These are phyloP conservation scores for Drosophila colorata DNA, from an alignment of 2,888 invertebrate genomes.

Conservation along the genomic window DNA sequence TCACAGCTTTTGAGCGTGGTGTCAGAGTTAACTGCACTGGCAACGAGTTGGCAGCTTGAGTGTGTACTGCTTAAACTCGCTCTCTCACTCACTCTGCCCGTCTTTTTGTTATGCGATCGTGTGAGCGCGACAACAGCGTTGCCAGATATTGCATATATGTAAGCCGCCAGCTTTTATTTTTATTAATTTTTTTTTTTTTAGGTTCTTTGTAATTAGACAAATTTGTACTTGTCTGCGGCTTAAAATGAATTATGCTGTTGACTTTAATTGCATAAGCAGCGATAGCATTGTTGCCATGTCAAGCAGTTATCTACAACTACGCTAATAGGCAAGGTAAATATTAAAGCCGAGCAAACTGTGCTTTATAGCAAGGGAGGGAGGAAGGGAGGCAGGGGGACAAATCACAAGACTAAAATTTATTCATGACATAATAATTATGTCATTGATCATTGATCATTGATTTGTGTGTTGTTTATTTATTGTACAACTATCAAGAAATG, in stretches of 20 bases:
- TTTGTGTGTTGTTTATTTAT: slow-evolving; percentile 34
- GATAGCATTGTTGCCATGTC: slow-evolving; percentile 55
- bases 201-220: background rate
- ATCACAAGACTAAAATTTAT: slow-evolving; percentile 64
- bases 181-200: background rate
- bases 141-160: slow-evolving; percentile 24
- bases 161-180: slow-evolving; percentile 2
- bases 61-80: slow-evolving; percentile 1
- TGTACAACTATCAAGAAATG: background rate
- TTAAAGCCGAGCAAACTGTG: slow-evolving; percentile 36
- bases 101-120: slow-evolving; percentile 17
- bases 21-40: slow-evolving; percentile 20
- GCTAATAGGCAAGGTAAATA: slow-evolving; percentile 50
- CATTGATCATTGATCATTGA: slow-evolving; percentile 54
- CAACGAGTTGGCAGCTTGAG: slow-evolving; percentile 11
- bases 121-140: slow-evolving; percentile 20
- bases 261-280: slow-evolving; percentile 42
- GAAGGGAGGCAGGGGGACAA: slow-evolving; percentile 15
- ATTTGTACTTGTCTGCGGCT: slow-evolving; percentile 17
- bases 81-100: slow-evolving; percentile 1
- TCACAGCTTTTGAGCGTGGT: slow-evolving; percentile 13
- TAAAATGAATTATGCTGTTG: slow-evolving; percentile 44
- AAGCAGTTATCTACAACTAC: slow-evolving; percentile 45
- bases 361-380: slow-evolving; percentile 12
- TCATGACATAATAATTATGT: slow-evolving; percentile 70